phyloP scores from a whole-genome alignment of 2,113 vertebrate genomes.

The Eretmochelys imbricata region DNA sequence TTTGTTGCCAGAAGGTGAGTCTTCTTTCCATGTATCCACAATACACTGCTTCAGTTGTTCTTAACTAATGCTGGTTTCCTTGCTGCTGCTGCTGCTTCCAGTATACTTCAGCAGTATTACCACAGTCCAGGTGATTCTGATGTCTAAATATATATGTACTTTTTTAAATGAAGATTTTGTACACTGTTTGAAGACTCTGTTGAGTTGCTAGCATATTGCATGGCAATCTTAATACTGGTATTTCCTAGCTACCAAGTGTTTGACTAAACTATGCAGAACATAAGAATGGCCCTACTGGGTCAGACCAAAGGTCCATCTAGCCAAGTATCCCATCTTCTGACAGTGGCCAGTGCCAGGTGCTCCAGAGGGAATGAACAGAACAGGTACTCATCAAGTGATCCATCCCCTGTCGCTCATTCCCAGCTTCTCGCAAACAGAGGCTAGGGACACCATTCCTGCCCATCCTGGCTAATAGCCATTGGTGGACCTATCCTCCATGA shows the following conservation, averaged over 20 bases:
- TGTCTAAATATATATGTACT: not conserved
- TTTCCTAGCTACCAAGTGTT: not conserved
- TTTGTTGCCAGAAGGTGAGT: not conserved
- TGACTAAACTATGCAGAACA: not conserved
- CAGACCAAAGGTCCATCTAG: no score
- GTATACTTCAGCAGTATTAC: not conserved
- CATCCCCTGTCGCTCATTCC: no score
- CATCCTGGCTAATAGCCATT: no score
- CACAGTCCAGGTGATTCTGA: not conserved
- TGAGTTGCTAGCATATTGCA: fast-evolving
- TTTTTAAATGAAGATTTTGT: not conserved
- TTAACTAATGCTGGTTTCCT: not conserved
- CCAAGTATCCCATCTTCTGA: no score
- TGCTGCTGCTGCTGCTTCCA: not conserved
- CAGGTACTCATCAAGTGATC: no score
- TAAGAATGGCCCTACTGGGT: no score
- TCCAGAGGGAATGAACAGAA: no score
- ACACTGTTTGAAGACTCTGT: not conserved
- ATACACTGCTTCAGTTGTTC: not conserved
- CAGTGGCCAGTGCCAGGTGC: no score
- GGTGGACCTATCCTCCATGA: no score
- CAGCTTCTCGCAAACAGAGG: no score
- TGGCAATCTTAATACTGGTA: not conserved
- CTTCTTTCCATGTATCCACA: not conserved
- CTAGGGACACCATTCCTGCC: no score